Evolutionary conservation across 2,797 vertebrate genomes (phyloP).

Genomic region (Anableps anableps): DNA sequence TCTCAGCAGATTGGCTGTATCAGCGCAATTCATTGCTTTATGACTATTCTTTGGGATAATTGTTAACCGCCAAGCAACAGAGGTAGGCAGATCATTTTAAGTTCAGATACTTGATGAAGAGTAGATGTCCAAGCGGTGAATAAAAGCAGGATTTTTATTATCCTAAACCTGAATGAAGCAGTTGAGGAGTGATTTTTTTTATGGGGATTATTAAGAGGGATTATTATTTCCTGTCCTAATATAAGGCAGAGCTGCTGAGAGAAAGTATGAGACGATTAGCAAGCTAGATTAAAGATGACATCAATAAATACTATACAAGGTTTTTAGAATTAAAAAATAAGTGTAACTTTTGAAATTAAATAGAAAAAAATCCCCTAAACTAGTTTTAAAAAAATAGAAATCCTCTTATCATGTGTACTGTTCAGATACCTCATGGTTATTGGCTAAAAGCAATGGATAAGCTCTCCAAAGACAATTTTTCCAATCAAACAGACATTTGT

Average conservation of each 20-base stretch:
- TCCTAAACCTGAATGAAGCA: slow-evolving; percentile 1
- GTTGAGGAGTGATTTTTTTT: background rate
- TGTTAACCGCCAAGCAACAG: slow-evolving; percentile 26
- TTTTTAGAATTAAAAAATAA: background rate
- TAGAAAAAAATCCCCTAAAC: background rate
- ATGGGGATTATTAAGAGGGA: no score
- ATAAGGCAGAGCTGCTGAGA: background rate
- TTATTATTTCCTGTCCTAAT: background rate
- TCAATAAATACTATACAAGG: background rate
- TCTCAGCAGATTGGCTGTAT: slow-evolving; percentile 23
- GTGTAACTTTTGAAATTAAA: background rate
- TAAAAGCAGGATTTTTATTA: background rate
- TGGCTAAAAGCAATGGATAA: background rate
- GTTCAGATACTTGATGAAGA: background rate
- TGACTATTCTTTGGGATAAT: slow-evolving; percentile 35
- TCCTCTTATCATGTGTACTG: background rate
- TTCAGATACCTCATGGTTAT: background rate
- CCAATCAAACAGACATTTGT: background rate
- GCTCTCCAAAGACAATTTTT: background rate
- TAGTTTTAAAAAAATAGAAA: background rate
- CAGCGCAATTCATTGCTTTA: slow-evolving; percentile 57
- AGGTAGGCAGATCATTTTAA: slow-evolving; percentile 23
- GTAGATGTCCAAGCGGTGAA: background rate
- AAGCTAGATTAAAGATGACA: background rate
- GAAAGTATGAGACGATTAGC: background rate